These are phyloP conservation scores for Chymomyza procnemis DNA, from an alignment of 2,888 invertebrate genomes.

Conservation along the genomic window DNA sequence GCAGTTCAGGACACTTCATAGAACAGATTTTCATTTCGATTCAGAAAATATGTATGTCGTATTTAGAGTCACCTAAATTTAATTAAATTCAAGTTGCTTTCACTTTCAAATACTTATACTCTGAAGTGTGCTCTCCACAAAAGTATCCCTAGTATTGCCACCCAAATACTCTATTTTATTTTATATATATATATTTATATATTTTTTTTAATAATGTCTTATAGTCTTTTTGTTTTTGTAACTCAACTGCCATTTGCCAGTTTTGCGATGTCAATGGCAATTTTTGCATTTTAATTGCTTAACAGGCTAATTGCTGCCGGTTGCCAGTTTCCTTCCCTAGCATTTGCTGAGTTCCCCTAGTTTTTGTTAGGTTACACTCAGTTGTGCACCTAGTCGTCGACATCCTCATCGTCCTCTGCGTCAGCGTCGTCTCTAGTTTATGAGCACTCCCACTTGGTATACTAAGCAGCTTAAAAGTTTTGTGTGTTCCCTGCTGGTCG, in stretches of 20 bases:
- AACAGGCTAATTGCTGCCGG: conserved; percentile 52
- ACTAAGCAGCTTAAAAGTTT: conserved; percentile 8
- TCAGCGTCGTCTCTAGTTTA: not conserved
- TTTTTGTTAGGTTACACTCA: too few species aligned
- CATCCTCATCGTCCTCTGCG: not conserved
- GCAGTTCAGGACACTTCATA: too few species aligned
- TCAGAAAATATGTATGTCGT: too few species aligned
- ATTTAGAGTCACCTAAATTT: too few species aligned
- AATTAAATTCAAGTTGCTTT: too few species aligned
- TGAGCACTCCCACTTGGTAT: not conserved
- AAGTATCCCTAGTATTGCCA: not conserved
- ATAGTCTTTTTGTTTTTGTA: not conserved
- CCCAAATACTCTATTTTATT: not conserved
- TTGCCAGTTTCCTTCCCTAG: not conserved
- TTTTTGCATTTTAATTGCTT: conserved; percentile 63
- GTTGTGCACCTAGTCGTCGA: not conserved
- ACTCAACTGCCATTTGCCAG: conserved; percentile 10
- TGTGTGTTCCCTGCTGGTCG: not conserved
- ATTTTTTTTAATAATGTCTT: not conserved
- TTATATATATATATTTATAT: not conserved
- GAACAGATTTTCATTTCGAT: too few species aligned
- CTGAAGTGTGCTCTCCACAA: too few species aligned
- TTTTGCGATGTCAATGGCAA: conserved; percentile 42
- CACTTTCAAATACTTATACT: too few species aligned
- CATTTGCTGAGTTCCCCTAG: not conserved